Evolutionary conservation across 2,888 invertebrate genomes (phyloP).

Genomic region (Falcaria lacertinaria): DNA sequence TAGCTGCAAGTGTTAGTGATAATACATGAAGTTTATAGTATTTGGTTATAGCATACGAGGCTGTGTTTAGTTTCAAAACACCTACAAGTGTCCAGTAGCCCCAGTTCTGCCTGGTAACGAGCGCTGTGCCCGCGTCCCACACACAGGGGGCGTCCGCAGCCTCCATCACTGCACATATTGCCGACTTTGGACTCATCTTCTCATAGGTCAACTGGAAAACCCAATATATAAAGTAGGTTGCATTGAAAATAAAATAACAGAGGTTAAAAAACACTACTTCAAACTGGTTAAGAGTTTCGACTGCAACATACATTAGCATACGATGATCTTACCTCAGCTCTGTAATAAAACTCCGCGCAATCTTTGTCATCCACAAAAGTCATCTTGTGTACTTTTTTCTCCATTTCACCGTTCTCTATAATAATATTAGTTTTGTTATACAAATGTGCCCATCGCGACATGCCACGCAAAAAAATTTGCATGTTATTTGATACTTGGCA

Average conservation of each 20-base stretch:
- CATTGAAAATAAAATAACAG: no score
- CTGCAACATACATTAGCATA: background rate
- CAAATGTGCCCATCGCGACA: no score
- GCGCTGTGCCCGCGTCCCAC: conserved; percentile 53
- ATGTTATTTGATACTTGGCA: no score
- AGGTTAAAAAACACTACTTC: no score
- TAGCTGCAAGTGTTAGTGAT: no score
- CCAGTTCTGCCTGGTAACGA: conserved; percentile 43
- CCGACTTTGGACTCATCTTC: conserved; percentile 39
- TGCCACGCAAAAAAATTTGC: no score
- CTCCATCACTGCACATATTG: conserved; percentile 38
- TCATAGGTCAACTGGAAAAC: conserved; percentile 36
- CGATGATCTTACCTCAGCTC: conserved; percentile 26
- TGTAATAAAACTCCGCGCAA: conserved; percentile 49
- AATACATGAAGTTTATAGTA: no score
- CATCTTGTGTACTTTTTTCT: conserved; percentile 44
- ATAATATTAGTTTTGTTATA: no score
- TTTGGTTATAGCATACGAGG: no score
- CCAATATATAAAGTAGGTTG: no score
- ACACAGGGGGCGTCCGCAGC: conserved; percentile 32
- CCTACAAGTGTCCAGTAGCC: conserved; percentile 55
- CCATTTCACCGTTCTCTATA: conserved; percentile 33
- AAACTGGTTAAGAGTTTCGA: no score
- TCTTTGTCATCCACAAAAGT: conserved; percentile 32
- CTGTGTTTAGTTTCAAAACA: no score